A percentile compares a stretch with the other conserved stretches of the same genome.
These are phyloP conservation scores for Ploceus nigricollis DNA, from an alignment of 2,113 vertebrate species.

Conservation along the genomic window DNA sequence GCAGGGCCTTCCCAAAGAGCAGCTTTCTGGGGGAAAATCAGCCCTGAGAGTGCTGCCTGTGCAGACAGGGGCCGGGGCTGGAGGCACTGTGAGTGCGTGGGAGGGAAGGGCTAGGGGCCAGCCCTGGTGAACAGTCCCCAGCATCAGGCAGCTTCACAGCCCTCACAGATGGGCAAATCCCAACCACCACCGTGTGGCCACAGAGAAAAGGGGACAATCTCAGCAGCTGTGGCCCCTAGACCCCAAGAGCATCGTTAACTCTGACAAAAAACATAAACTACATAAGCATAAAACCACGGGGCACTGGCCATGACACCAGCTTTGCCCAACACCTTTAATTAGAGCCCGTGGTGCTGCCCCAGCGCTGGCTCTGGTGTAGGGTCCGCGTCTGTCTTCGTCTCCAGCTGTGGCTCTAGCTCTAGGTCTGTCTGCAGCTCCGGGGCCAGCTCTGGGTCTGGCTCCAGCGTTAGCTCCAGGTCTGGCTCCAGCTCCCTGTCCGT, in stretches of 20 bases:
- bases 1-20: background rate
- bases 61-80: background rate
- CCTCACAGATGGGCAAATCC: background rate
- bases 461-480: no score
- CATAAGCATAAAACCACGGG: accelerated
- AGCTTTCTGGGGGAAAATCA: background rate
- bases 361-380: background rate
- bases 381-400: background rate
- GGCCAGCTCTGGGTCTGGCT: no score
- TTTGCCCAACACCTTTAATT: background rate
- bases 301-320: background rate
- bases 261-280: background rate
- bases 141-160: background rate
- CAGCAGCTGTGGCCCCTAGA: background rate
- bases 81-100: background rate
- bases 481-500: background rate
- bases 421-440: background rate
- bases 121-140: background rate
- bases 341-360: background rate
- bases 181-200: background rate
- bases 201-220: background rate
- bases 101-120: background rate
- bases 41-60: background rate
- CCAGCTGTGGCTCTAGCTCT: background rate
- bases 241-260: background rate